These are phyloP conservation scores for Leptinotarsa undecemlineata DNA, from an alignment of 1,140 invertebrate species.

Conservation along the genomic window DNA sequence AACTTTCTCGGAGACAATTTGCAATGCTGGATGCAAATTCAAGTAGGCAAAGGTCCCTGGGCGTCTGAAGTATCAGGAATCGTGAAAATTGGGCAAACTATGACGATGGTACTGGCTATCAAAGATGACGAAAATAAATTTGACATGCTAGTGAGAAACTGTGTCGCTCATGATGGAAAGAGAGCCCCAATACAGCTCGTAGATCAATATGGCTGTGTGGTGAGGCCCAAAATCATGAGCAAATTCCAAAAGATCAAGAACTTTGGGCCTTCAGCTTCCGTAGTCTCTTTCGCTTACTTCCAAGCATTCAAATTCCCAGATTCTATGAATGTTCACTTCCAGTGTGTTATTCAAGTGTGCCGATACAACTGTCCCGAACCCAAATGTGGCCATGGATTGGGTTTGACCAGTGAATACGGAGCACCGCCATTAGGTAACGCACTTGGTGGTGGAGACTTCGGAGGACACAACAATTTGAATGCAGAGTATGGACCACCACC, in stretches of 20 bases:
- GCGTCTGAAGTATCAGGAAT: conserved; percentile 92
- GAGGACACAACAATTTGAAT: conserved; percentile 64
- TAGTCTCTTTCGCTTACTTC: conserved; percentile 94
- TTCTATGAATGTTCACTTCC: conserved; percentile 96
- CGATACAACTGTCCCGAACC: conserved; percentile 91
- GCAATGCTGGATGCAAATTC: conserved; percentile 96
- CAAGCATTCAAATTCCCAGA: conserved; percentile 96
- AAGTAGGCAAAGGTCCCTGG: conserved; percentile 93
- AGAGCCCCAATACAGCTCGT: conserved; percentile 89
- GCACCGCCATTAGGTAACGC: conserved; percentile 66
- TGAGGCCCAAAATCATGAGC: conserved; percentile 91
- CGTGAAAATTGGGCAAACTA: conserved; percentile 93
- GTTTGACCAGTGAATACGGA: conserved; percentile 66
- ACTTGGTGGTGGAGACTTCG: conserved; percentile 65
- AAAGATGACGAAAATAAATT: conserved; percentile 96
- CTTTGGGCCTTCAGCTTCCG: conserved; percentile 90
- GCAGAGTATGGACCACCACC: conserved; percentile 72
- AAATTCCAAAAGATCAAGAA: conserved; percentile 96
- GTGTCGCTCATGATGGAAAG: conserved; percentile 92
- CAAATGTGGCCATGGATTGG: conserved; percentile 72
- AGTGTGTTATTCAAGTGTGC: conserved; percentile 94
- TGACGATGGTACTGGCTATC: conserved; percentile 94
- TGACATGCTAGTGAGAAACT: conserved; percentile 92
- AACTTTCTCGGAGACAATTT: conserved; percentile 94
- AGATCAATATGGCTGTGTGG: conserved; percentile 89